These are phyloP conservation scores for Homalodisca vitripennis DNA, from an alignment of 1,140 invertebrate genomes.

Conservation along the genomic window DNA sequence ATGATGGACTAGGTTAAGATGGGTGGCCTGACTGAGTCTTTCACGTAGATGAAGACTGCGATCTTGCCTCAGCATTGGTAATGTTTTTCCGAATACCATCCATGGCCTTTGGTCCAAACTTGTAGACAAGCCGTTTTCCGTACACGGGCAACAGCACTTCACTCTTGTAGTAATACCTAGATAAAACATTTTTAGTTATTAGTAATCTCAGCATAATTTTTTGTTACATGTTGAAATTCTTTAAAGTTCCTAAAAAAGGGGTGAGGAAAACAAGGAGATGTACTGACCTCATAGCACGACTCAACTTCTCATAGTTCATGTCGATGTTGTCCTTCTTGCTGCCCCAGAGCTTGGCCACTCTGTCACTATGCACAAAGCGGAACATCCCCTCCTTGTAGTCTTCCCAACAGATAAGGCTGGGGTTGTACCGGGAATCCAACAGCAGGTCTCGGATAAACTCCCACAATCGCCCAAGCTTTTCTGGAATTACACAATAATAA, in stretches of 20 bases:
- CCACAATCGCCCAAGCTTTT: slow-evolving; percentile 58
- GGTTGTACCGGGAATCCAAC: slow-evolving; percentile 72
- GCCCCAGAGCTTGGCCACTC: slow-evolving; percentile 88
- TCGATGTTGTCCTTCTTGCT: slow-evolving; percentile 80
- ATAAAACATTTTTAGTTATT: slow-evolving; percentile 35
- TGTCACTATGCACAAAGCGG: slow-evolving; percentile 86
- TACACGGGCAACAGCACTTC: slow-evolving; percentile 77
- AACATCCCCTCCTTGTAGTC: slow-evolving; percentile 82
- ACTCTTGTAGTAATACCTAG: slow-evolving; percentile 83
- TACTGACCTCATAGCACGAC: slow-evolving; percentile 82
- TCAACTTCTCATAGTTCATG: slow-evolving; percentile 94
- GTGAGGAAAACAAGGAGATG: too few species aligned
- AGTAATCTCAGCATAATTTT: neutral
- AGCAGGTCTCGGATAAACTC: slow-evolving; percentile 82
- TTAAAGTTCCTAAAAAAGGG: too few species aligned
- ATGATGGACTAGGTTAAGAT: too few species aligned
- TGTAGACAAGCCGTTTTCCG: slow-evolving; percentile 79
- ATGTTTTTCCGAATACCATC: slow-evolving; percentile 67
- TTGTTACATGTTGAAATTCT: neutral
- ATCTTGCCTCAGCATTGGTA: too few species aligned
- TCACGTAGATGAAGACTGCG: too few species aligned
- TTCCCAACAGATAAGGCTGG: slow-evolving; percentile 84
- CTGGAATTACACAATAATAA: slow-evolving; percentile 15
- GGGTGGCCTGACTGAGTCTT: too few species aligned
- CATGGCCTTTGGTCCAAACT: slow-evolving; percentile 78